These are phyloP conservation scores for Xylocopa sonorina DNA, from an alignment of 1,140 invertebrate species.

Conservation along the genomic window DNA sequence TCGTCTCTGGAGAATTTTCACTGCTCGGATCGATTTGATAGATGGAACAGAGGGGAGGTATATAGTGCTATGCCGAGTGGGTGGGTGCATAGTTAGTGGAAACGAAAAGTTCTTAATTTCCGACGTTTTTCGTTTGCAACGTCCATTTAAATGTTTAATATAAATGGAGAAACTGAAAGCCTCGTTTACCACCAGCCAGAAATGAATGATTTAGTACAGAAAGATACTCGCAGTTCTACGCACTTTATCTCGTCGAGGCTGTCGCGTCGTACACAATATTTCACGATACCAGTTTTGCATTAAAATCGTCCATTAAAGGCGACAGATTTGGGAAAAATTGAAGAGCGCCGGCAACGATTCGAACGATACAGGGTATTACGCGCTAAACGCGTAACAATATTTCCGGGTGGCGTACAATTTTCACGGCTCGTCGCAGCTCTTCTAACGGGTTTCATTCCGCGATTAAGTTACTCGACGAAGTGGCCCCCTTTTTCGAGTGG, in stretches of 20 bases:
- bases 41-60: background rate
- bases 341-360: background rate
- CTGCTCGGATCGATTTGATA: background rate
- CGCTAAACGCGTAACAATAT: background rate
- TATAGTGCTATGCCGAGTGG: background rate
- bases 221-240: no score
- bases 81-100: background rate
- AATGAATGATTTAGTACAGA: no score
- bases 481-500: conserved; percentile 8
- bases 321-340: background rate
- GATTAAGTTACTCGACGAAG: conserved; percentile 28
- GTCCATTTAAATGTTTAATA: no score
- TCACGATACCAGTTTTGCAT: no score
- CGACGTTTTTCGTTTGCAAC: no score
- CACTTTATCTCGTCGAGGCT: no score
- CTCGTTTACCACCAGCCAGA: no score
- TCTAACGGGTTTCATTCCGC: background rate
- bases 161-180: no score
- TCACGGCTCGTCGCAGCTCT: background rate
- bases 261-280: background rate
- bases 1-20: background rate
- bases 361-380: background rate
- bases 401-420: conserved; percentile 4
- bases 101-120: background rate
- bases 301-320: background rate